Conservation (phyloP, 2,113 vertebrate genomes). For the Naja naja region DNA sequence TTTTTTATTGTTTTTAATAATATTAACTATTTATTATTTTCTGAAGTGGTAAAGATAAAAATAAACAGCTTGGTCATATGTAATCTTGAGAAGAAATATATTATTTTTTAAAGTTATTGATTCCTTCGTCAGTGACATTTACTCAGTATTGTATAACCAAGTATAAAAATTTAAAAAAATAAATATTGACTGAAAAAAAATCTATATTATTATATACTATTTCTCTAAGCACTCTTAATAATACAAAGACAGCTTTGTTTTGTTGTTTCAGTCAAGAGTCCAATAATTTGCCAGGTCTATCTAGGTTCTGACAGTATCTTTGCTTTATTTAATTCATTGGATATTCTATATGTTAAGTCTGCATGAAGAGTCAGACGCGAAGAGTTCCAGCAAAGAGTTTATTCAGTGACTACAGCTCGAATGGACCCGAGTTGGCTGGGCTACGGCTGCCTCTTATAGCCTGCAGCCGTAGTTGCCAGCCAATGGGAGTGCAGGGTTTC, state of each 20-base stretch:
- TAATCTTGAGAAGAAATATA: neutral
- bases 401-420: too few species aligned
- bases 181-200: neutral
- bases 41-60: neutral
- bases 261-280: neutral
- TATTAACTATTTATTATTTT: neutral
- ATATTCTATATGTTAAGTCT: too few species aligned
- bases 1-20: neutral
- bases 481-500: too few species aligned
- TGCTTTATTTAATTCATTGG: neutral
- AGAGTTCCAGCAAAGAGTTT: too few species aligned
- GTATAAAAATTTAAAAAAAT: neutral
- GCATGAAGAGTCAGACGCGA: too few species aligned
- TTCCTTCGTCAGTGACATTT: neutral
- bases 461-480: too few species aligned
- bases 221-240: neutral
- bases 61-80: neutral
- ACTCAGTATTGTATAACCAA: neutral
- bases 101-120: neutral
- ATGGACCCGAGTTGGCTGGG: too few species aligned
- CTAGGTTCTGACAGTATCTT: neutral
- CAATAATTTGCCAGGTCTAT: neutral
- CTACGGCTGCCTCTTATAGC: too few species aligned
- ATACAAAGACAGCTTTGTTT: neutral
- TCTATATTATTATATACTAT: neutral